Evolutionary conservation across 1,140 invertebrate species (phyloP).

Genomic region (Latrodectus geometricus): DNA sequence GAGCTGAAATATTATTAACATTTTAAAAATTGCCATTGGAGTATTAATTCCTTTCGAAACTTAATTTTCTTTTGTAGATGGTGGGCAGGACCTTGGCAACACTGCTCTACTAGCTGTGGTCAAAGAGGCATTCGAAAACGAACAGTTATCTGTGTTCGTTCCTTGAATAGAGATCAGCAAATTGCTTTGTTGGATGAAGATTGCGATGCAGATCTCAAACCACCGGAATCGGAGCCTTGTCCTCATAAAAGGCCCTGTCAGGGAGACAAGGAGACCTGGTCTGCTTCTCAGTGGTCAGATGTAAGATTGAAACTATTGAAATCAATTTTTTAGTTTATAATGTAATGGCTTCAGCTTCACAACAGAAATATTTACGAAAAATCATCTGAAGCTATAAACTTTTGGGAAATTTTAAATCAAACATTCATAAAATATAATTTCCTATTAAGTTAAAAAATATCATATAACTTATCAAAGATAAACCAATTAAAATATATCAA

Average conservation of each 20-base stretch:
- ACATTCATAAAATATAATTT: too few relatives aligned
- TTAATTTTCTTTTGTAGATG: conserved; percentile 69
- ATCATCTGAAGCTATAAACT: too few relatives aligned
- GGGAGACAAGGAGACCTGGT: conserved; percentile 66
- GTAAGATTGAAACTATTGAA: conserved; percentile 65
- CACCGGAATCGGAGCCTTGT: conserved; percentile 76
- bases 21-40: too few relatives aligned
- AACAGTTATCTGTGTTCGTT: conserved; percentile 79
- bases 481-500: too few relatives aligned
- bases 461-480: too few relatives aligned
- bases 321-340: background rate
- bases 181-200: conserved; percentile 78
- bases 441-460: too few relatives aligned
- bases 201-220: conserved; percentile 74
- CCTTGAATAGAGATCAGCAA: conserved; percentile 74
- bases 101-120: conserved; percentile 82
- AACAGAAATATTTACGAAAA: too few relatives aligned
- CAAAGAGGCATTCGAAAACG: conserved; percentile 74
- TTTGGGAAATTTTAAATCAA: too few relatives aligned
- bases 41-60: too few relatives aligned
- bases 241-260: conserved; percentile 73
- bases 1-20: too few relatives aligned
- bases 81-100: conserved; percentile 86
- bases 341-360: too few relatives aligned
- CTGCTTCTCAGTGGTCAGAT: conserved; percentile 67